Base-by-base conservation (phyloP, 2,888 invertebrate species). In the Aphrophora alni region DNA sequence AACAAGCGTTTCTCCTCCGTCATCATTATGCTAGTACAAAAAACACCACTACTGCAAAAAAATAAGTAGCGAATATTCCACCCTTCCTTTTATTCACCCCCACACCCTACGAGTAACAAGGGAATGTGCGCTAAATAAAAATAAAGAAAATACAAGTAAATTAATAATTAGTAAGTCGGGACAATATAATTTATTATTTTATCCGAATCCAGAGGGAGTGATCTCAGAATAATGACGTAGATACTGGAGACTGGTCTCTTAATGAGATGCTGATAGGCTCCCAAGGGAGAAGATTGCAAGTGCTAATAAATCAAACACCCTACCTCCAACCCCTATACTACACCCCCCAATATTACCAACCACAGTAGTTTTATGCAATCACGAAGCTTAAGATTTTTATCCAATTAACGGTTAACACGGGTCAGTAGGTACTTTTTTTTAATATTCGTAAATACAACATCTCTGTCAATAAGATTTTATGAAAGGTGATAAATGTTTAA, bases 221-320 rank as follows among this genome's bases (percentile, higher is more conserved):
- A 59, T 59, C n/a, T 14, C 14, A 21, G 21, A 59, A 59, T 59
- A 59, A 59, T 59, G 59, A 59, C 59, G 59, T 51, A n/a, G 77
- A 38, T 69, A 77, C 77, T 69, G 38, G 77, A 77, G 68, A 24
- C 68, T 24, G 69, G 77, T 70, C 77, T 28, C 77, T 70, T 77
- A 77, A 77, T 77, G 77, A 77, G 77, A 77, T 77, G 77, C 77
- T 77, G 77, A 77, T 77, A 77, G 77, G 77, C 69, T 33, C 77
- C 70, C 77, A 33, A 38, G 77, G 77, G 77, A 77, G 38, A 38
- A 69, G 69, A 77, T 38, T 69, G 69, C 24, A 12, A n/a, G 70
- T 77, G 77, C 77, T 77, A 77, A 77, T 77, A 77, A 77, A 77
- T 77, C 77, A 77, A 69, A 77, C 77, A 77, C 69, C 77, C 68